A percentile compares a stretch with the other conserved stretches of the same genome.
These are phyloP conservation scores for Hestina assimilis DNA, from an alignment of 1,140 invertebrate species.

Conservation along the genomic window DNA sequence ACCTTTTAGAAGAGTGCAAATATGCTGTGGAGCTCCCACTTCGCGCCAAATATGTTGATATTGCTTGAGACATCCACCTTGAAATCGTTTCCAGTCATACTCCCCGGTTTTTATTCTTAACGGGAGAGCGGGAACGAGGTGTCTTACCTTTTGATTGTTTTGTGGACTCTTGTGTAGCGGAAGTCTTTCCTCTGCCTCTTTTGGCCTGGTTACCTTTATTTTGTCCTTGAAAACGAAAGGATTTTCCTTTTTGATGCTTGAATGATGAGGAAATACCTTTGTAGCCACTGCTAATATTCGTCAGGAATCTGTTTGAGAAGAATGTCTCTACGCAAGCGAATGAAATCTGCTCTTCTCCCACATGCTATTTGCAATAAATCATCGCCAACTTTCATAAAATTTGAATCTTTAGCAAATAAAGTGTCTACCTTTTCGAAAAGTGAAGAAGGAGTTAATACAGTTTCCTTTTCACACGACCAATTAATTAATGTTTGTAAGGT, in stretches of 20 bases:
- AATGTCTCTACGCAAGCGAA: constrained; percentile 11
- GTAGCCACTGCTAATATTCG: constrained; percentile 6
- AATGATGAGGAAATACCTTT: background rate
- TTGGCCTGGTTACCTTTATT: background rate
- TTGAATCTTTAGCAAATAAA: constrained; percentile 4
- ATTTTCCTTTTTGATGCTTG: background rate
- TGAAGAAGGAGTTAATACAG: background rate
- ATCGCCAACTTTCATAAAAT: constrained; percentile 20
- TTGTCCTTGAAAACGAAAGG: background rate
- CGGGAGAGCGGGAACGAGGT: background rate
- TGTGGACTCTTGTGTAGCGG: no score
- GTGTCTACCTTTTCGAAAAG: background rate
- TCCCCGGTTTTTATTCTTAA: constrained; percentile 9
- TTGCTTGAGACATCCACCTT: constrained; percentile 25
- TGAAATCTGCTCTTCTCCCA: constrained; percentile 27
- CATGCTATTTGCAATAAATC: constrained; percentile 32
- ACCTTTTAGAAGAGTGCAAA: constrained; percentile 17
- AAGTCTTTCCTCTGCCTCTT: background rate
- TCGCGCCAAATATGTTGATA: constrained; percentile 25
- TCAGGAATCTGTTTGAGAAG: constrained; percentile 21
- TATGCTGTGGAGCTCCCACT: constrained; percentile 24
- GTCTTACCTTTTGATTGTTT: background rate
- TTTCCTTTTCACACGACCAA: background rate
- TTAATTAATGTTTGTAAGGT: background rate
- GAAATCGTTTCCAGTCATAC: constrained; percentile 22